A percentile compares a stretch with the other conserved stretches of the same genome.
phyloP scores from a whole-genome alignment of 2,797 vertebrate genomes.

The Chiroxiphia lanceolata region DNA sequence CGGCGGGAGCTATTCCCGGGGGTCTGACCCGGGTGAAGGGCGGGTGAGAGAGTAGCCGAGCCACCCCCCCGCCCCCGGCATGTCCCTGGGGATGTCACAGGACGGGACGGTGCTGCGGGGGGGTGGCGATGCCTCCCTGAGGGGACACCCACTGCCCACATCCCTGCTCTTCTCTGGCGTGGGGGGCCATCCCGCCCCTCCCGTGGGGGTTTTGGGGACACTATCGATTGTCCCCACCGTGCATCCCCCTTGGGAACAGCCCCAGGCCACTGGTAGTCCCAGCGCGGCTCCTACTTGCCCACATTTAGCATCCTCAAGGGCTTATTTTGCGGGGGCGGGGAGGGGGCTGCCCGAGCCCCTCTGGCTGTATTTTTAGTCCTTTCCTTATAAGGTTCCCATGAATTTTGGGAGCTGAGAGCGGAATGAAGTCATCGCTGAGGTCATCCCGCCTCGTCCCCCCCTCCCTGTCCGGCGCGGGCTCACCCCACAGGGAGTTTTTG shows the following conservation, averaged over 20 bases:
- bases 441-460: not conserved
- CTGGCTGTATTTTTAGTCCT: not conserved
- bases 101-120: not conserved
- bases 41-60: not conserved
- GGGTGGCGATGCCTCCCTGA: not conserved
- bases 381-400: constrained; percentile 34
- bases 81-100: not conserved
- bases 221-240: not conserved
- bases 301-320: not conserved
- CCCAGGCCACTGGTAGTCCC: not conserved
- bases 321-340: not conserved
- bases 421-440: constrained; percentile 58
- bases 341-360: not conserved
- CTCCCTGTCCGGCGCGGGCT: not conserved
- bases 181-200: not conserved
- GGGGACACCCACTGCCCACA: not conserved
- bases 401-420: constrained; percentile 15
- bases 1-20: not conserved
- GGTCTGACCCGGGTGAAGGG: not conserved
- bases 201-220: not conserved
- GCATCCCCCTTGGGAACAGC: not conserved
- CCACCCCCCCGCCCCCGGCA: fast-evolving
- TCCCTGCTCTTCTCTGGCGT: fast-evolving
- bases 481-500: constrained; percentile 44
- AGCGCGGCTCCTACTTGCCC: not conserved